Percentiles rank a stretch among this genome's conserved stretches.
phyloP scores from a whole-genome alignment of 2,113 vertebrate genomes.

The Apodemus speciosus region DNA sequence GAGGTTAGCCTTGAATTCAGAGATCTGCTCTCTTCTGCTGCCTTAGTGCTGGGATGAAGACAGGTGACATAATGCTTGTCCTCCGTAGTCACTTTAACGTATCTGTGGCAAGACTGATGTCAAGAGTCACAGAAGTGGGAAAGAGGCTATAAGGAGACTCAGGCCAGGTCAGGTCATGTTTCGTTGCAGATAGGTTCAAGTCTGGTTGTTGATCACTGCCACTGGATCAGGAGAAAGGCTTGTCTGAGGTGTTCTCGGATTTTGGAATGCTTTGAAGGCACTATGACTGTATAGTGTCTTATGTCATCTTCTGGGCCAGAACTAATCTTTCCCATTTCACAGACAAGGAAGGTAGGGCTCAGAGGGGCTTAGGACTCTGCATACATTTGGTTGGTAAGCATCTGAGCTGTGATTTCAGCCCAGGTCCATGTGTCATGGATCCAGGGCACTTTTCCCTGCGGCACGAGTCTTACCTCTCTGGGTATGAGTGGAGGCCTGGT shows the following conservation, averaged over 20 bases:
- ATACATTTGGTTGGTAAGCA: not conserved
- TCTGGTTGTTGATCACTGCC: not conserved
- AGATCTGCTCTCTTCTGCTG: not conserved
- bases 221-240: not conserved
- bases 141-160: not conserved
- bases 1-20: not conserved
- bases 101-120: not conserved
- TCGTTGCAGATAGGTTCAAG: not conserved
- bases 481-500: not conserved
- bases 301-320: not conserved
- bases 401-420: not conserved
- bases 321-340: slow-evolving; percentile 3
- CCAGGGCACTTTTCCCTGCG: not conserved
- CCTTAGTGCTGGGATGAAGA: not conserved
- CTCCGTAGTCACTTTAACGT: not conserved
- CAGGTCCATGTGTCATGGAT: not conserved
- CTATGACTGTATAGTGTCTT: not conserved
- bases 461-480: not conserved
- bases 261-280: not conserved
- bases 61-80: not conserved
- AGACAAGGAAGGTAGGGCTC: not conserved
- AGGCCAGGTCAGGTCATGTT: not conserved
- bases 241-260: not conserved
- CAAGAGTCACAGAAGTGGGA: not conserved
- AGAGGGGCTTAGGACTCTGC: not conserved